Evolutionary conservation across 2,113 vertebrate genomes (phyloP).

Genomic region (Laticauda laticaudata): DNA sequence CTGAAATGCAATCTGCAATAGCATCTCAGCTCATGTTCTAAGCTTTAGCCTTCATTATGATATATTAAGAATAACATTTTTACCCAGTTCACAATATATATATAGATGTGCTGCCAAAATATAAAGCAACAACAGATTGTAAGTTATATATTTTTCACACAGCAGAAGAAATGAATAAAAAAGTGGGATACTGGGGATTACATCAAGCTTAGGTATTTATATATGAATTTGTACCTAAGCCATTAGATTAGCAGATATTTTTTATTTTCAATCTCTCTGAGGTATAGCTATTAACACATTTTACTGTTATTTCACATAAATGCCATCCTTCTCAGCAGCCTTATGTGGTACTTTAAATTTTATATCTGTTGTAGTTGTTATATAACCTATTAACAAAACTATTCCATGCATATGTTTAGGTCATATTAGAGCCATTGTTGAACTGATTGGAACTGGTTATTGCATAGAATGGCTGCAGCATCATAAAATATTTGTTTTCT

Average conservation of each 20-base stretch:
- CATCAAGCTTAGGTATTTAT: neutral
- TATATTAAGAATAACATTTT: neutral
- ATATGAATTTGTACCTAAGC: neutral
- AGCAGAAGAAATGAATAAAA: neutral
- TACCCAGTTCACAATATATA: neutral
- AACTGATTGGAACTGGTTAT: neutral
- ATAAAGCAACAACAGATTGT: neutral
- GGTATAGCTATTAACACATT: neutral
- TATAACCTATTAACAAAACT: neutral
- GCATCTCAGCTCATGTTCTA: neutral
- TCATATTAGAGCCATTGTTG: neutral
- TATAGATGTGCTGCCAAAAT: neutral
- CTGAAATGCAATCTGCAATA: neutral
- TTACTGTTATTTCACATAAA: neutral
- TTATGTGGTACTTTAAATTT: neutral
- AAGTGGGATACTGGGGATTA: neutral
- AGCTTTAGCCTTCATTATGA: neutral
- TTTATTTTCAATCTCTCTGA: neutral
- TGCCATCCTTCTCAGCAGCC: neutral
- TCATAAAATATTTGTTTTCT: neutral
- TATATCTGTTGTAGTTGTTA: neutral
- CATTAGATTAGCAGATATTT: neutral
- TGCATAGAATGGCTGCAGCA: neutral
- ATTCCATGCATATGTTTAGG: neutral
- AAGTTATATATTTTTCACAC: neutral